These are phyloP conservation scores for Troides oblongomaculatus DNA, from an alignment of 2,888 invertebrate genomes.

Conservation along the genomic window DNA sequence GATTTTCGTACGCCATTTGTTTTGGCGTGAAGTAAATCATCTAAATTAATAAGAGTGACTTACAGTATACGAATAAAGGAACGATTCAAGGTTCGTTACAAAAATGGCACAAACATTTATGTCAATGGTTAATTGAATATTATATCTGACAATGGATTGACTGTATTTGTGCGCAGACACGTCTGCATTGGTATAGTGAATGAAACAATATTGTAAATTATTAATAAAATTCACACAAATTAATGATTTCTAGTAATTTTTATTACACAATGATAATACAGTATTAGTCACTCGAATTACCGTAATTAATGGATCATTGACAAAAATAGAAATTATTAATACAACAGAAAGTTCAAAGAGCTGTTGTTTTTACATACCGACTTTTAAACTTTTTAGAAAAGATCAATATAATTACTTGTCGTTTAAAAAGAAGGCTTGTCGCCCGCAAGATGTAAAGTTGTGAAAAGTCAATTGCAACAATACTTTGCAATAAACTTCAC, in stretches of 20 bases:
- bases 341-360: not conserved
- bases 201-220: too few relatives aligned
- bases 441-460: not conserved
- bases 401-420: not conserved
- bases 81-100: too few relatives aligned
- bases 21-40: too few relatives aligned
- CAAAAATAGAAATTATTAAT: not conserved
- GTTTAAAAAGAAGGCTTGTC: not conserved
- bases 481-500: not conserved
- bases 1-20: too few relatives aligned
- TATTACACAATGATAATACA: too few relatives aligned
- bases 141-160: not conserved
- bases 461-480: not conserved
- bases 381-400: not conserved
- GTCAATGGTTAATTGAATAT: not conserved
- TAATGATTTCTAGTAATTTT: too few relatives aligned
- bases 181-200: not conserved
- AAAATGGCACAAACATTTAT: too few relatives aligned
- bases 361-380: not conserved
- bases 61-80: too few relatives aligned
- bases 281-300: too few relatives aligned
- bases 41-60: too few relatives aligned
- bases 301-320: not conserved
- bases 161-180: too few relatives aligned
- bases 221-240: too few relatives aligned